A percentile compares a stretch with the other conserved stretches of the same genome.
Conservation (phyloP, 2,888 invertebrate species). For the Zaprionus bogoriensis region DNA sequence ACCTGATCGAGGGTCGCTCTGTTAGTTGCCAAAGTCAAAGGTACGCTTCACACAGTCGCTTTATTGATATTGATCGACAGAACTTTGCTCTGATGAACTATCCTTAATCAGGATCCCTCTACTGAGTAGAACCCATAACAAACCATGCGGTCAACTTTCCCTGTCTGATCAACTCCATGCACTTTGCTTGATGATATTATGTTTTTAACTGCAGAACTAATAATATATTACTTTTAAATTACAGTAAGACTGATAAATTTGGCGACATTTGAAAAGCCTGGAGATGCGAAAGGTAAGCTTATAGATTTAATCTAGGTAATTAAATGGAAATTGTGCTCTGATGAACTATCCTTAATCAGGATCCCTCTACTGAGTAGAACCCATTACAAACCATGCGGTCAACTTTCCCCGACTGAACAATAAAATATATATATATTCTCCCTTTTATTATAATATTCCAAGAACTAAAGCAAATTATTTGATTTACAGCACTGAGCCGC, state of each 20-base stretch:
- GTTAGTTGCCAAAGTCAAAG: not conserved
- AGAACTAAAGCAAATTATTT: not conserved
- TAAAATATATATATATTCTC: not conserved
- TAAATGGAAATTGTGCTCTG: constrained; percentile 17
- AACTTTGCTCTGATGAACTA: constrained; percentile 47
- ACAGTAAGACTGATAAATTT: not conserved
- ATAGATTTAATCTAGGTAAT: not conserved
- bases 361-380: constrained; percentile 75
- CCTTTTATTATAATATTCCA: not conserved
- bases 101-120: constrained; percentile 68
- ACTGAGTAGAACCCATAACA: constrained; percentile 66
- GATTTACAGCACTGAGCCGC: constrained; percentile 1
- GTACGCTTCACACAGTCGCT: constrained; percentile 4
- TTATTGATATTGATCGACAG: not conserved
- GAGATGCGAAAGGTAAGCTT: constrained; percentile 21
- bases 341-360: constrained; percentile 66
- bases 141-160: constrained; percentile 60
- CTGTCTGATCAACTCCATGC: constrained; percentile 36
- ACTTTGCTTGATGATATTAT: not conserved
- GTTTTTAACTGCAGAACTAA: not conserved
- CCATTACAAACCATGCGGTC: constrained; percentile 66
- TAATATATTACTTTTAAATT: not conserved
- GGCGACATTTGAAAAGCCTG: not conserved
- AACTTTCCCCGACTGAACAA: constrained; percentile 55
- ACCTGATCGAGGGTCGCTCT: not conserved